These are phyloP conservation scores for Goniozus legneri DNA, from an alignment of 1,140 invertebrate species.

Conservation along the genomic window DNA sequence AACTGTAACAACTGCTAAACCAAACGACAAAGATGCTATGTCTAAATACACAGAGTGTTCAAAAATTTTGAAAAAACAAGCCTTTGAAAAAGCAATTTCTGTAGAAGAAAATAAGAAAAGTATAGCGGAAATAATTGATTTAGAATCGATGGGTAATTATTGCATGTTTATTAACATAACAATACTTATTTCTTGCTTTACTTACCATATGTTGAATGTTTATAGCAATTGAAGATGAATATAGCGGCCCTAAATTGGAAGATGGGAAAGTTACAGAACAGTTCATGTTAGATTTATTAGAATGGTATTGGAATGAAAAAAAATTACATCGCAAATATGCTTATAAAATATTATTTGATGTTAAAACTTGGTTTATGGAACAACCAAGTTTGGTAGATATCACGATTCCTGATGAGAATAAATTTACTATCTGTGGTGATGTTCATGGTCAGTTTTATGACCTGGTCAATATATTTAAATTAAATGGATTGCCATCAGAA, in stretches of 20 bases:
- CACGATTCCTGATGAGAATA: conserved; percentile 77
- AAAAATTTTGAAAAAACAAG: conserved; percentile 92
- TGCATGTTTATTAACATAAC: conserved; percentile 7
- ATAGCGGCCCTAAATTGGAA: conserved; percentile 86
- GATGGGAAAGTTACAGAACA: conserved; percentile 82
- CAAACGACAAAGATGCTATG: conserved; percentile 92
- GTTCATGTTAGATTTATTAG: conserved; percentile 84
- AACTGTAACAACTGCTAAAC: conserved; percentile 85
- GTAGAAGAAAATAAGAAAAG: conserved; percentile 85
- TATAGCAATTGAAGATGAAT: conserved; percentile 90
- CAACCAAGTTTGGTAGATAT: conserved; percentile 90
- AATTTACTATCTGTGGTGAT: conserved; percentile 99
- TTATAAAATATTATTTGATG: conserved; percentile 93
- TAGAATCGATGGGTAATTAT: conserved; percentile 85
- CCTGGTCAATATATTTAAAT: conserved; percentile 94
- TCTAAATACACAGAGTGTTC: conserved; percentile 92
- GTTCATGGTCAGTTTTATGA: conserved; percentile 99
- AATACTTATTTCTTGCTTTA: no score
- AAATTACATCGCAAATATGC: conserved; percentile 96
- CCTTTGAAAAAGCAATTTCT: conserved; percentile 96
- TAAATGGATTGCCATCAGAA: conserved; percentile 93
- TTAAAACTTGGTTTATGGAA: conserved; percentile 79
- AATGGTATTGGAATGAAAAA: conserved; percentile 88
- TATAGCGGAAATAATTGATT: conserved; percentile 81
- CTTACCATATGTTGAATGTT: no score